Conservation (phyloP, 2,113 vertebrate species). For the Aptenodytes forsteri region DNA sequence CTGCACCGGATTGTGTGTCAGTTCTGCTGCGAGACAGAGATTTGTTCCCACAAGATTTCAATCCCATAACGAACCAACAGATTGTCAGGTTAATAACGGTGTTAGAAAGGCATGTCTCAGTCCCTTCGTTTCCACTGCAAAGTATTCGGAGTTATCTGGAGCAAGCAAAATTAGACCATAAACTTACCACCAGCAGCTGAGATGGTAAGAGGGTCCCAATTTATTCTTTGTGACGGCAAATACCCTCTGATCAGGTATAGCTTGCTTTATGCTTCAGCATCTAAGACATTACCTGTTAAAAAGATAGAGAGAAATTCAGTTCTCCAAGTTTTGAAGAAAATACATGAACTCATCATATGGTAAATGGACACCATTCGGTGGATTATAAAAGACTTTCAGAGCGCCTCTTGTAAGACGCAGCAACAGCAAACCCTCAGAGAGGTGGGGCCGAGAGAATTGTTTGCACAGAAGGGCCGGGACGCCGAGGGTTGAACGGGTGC, state of each 20-base stretch:
- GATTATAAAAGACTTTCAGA: neutral
- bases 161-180: slow-evolving; percentile 19
- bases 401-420: neutral
- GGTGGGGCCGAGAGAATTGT: neutral
- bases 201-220: neutral
- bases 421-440: neutral
- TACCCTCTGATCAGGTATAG: neutral
- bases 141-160: neutral
- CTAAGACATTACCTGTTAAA: neutral
- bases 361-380: neutral
- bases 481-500: neutral
- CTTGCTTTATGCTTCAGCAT: neutral
- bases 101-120: neutral
- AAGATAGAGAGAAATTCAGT: neutral
- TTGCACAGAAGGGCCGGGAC: neutral
- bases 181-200: neutral
- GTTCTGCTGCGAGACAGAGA: neutral
- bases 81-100: slow-evolving; percentile 6
- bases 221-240: neutral
- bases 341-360: neutral
- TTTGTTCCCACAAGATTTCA: neutral
- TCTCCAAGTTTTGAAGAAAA: neutral
- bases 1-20: slow-evolving; percentile 15
- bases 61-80: neutral
- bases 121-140: neutral